Evolutionary conservation across 2,888 invertebrate genomes (phyloP), one percentile per base, ranked within the genome.

Genomic region (Arenicola marina): DNA sequence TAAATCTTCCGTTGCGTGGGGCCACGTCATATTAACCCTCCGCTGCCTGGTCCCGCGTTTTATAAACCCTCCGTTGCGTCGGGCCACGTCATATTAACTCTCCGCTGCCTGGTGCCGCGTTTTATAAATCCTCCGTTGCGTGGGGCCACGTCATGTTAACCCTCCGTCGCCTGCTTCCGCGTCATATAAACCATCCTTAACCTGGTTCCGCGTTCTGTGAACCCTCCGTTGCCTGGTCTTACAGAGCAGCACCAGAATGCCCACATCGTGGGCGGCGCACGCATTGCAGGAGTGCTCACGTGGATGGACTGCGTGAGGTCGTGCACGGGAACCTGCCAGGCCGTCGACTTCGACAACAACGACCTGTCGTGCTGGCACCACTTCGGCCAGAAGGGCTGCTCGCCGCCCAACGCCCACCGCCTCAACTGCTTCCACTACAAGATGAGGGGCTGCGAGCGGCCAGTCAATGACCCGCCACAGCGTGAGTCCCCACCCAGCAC

Each of bases 291-390:
- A 2, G 28, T 57, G 44, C 11, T 45, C 57, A 43, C 44, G n/a
- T 53, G 51, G 43, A 48, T 44, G 29, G 34, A 34, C 3, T 63
- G 63, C 33, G 51, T 63, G 4, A 34, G n/a, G 44, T 45, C 53
- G 18, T 63, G 63, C 33, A 48, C 38, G 4, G 33, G 28, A n/a
- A 38, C 31, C 28, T 66, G 66, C 56, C 34, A 33, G 21, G 63
- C 66, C 7, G 59, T 60, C 3, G 66, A 66, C 54, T 66, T 59
- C 31, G 60, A 66, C 46, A 28, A 24, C 44, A 26, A 33, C 26
- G 63, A 34, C 48, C n/a, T 26, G 26, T 33, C 63, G 2, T 68
- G 68, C 55, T 65, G 68, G 68, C 56, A 56, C 53, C 68, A 68
- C 59, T 26, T 21, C 28, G 55, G 18, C 21, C 21, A 26, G 28